Conservation (phyloP, 2,888 invertebrate genomes). For the Girardia tigrina region DNA sequence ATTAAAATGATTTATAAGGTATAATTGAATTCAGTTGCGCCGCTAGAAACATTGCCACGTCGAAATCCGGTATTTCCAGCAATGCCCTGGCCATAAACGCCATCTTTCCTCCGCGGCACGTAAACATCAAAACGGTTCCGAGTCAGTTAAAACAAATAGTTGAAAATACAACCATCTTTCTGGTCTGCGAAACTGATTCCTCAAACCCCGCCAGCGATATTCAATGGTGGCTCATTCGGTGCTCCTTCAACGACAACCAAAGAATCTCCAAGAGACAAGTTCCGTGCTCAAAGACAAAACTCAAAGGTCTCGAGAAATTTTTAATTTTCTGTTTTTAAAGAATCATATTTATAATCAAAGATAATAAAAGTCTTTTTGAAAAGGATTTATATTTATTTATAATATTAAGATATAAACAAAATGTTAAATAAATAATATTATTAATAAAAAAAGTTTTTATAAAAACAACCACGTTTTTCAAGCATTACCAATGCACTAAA, state of each 20-base stretch:
- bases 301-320: too few relatives aligned
- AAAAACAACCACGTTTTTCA: too few relatives aligned
- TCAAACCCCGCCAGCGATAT: neutral
- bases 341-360: too few relatives aligned
- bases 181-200: neutral
- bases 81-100: neutral
- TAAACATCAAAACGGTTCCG: neutral
- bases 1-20: neutral
- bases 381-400: too few relatives aligned
- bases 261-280: neutral
- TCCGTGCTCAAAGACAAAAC: neutral
- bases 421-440: too few relatives aligned
- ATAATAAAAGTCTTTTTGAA: too few relatives aligned
- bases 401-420: too few relatives aligned
- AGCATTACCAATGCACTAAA: too few relatives aligned
- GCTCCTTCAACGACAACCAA: neutral
- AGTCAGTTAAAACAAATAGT: neutral
- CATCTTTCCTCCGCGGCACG: neutral
- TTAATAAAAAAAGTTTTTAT: too few relatives aligned
- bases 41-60: neutral
- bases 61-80: neutral
- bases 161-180: neutral
- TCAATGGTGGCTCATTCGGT: neutral
- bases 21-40: neutral
- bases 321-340: too few relatives aligned